Evolutionary conservation across 1,140 invertebrate genomes (phyloP).

Genomic region (Eumaeus atala): DNA sequence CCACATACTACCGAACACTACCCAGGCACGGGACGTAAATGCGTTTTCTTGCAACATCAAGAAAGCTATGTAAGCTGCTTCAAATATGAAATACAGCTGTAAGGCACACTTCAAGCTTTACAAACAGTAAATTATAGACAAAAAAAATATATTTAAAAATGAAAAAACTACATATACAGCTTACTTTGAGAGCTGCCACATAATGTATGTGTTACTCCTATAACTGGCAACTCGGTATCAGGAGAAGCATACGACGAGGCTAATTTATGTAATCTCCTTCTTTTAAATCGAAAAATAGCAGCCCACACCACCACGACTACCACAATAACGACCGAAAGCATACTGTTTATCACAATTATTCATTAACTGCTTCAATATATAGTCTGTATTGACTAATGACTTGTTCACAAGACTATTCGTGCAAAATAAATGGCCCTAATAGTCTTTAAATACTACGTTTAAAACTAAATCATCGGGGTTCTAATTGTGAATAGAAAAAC

Average conservation of each 20-base stretch:
- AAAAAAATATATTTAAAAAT: neutral
- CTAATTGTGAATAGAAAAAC: too few relatives aligned
- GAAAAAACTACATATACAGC: constrained; percentile 21
- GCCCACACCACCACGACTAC: constrained; percentile 32
- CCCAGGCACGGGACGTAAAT: too few relatives aligned
- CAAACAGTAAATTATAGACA: too few relatives aligned
- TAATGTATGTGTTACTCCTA: constrained; percentile 40
- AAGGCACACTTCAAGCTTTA: too few relatives aligned
- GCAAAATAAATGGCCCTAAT: too few relatives aligned
- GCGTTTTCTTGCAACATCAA: too few relatives aligned
- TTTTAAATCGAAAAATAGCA: constrained; percentile 36
- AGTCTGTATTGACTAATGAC: neutral
- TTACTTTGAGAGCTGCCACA: constrained; percentile 42
- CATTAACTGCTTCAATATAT: too few relatives aligned
- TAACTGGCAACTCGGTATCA: constrained; percentile 29
- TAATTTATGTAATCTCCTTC: constrained; percentile 44
- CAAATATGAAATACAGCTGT: too few relatives aligned
- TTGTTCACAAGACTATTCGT: neutral
- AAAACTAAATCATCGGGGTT: too few relatives aligned
- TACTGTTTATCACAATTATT: constrained; percentile 10
- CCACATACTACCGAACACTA: too few relatives aligned
- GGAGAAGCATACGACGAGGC: constrained; percentile 29
- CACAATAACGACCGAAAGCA: constrained; percentile 38
- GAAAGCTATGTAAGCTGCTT: too few relatives aligned
- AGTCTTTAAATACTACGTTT: too few relatives aligned